Base-by-base conservation (phyloP, 1,140 invertebrate species). In the Drosophila leontia region DNA sequence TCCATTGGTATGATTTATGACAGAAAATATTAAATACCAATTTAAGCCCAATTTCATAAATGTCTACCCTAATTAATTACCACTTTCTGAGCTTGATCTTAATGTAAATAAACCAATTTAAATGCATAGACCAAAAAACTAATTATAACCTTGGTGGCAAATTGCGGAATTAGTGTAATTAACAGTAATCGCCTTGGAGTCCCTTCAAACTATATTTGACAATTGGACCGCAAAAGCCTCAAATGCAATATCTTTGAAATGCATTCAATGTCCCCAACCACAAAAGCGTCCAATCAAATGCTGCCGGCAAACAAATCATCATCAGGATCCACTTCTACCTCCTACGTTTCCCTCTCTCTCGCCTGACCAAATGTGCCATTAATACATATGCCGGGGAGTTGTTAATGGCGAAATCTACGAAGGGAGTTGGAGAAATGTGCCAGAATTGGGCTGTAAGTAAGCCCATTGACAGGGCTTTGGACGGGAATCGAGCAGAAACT, bases 401-500 rank as follows among this genome's bases (percentile, higher is more conserved):
- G 51, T 37, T 56, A 44, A 48, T 48, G 35, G 29, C 6, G 7
- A 15, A 50, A 50, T 23, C n/a, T 4, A 3, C 9, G n/a, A 13
- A 12, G 13, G 15, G 41, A 35, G 6, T 23, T 48, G 34, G 23
- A 32, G 39, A 44, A 68, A 35, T 29, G 42, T 15, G 29, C 19
- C 15, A 41, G 8, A 57, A n/a, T n/a, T 41, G 48, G 59, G 55
- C 44, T 35, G 34, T 47, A 39, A 65, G 58, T 74, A 41, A 55
- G 67, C 47, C 26, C 58, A 80, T 81, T 81, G 75, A 72, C 75
- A 74, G 61, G 64, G 29, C 64, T 39, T 60, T 23, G 32, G 19
- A 35, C 13, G 34, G 8, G 58, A 23, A 34, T 3, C 45, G 11
- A 37, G 8, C 55, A 26, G 67, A 51, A 69, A 60, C 55, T 61